A percentile compares a stretch with the other conserved stretches of the same genome.
phyloP scores from a whole-genome alignment of 23 tunicate species.

The Diplosoma virens region DNA sequence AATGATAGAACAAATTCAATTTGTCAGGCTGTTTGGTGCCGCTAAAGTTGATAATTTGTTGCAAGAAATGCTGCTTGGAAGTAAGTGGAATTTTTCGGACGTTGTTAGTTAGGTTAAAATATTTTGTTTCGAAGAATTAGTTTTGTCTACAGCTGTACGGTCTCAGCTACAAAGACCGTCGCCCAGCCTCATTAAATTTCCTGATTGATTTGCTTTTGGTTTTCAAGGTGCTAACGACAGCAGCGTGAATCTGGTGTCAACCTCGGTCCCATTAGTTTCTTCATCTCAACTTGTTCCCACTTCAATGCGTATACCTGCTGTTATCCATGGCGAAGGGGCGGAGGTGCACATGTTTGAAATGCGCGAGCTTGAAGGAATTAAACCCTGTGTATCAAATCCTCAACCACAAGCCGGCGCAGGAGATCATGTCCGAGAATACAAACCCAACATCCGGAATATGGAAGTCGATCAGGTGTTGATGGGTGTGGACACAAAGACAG shows the following conservation, averaged over 20 bases:
- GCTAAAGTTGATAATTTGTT: conserved; percentile 82
- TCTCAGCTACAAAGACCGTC: no score
- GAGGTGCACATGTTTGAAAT: conserved; percentile 11
- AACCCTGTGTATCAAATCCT: not conserved
- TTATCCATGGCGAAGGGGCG: not conserved
- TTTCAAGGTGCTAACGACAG: conserved; percentile 26
- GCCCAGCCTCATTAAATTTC: no score
- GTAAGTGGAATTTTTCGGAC: no score
- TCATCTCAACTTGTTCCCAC: not conserved
- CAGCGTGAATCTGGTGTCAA: conserved; percentile 15
- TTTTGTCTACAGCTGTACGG: no score
- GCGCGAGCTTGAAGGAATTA: conserved; percentile 3
- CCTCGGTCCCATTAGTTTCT: not conserved
- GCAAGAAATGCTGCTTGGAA: conserved; percentile 96
- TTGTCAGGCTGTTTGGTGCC: conserved; percentile 86
- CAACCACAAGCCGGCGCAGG: not conserved
- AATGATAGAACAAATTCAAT: conserved; percentile 96
- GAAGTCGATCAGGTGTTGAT: conserved; percentile 17
- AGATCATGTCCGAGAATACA: not conserved
- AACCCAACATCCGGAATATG: not conserved
- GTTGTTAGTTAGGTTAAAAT: no score
- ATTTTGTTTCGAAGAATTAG: no score
- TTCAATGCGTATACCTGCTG: not conserved
- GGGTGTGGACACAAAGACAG: not conserved
- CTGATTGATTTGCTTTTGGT: not conserved